Conservation (phyloP, 2,888 invertebrate species). For the Cryptosula pallasiana region DNA sequence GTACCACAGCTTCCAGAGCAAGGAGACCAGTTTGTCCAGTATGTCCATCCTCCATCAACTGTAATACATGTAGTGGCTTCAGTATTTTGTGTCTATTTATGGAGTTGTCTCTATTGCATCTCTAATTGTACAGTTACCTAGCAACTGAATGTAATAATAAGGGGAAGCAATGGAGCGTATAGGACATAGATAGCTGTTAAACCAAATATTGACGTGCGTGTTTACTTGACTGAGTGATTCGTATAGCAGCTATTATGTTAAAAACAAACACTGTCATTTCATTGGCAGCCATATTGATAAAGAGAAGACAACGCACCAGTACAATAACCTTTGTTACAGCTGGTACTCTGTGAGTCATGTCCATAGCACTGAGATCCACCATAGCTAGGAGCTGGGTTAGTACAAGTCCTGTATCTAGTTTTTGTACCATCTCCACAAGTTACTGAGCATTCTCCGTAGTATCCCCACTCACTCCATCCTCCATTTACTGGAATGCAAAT, state of each 20-base stretch:
- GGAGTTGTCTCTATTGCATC: constrained; percentile 38
- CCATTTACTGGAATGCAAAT: constrained; percentile 36
- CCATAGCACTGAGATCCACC: constrained; percentile 41
- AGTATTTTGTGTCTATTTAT: constrained; percentile 34
- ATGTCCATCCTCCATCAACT: constrained; percentile 46
- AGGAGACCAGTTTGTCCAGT: constrained; percentile 39
- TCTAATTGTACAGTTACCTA: constrained; percentile 46
- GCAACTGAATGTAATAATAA: no score
- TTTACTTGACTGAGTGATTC: no score
- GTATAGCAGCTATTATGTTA: no score
- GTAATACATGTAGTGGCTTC: constrained; percentile 23
- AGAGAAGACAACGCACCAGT: no score
- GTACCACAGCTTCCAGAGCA: constrained; percentile 31
- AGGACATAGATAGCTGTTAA: no score
- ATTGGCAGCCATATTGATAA: not conserved
- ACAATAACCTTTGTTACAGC: no score
- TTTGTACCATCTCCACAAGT: not conserved
- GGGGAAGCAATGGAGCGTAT: no score
- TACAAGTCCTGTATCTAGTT: constrained; percentile 2
- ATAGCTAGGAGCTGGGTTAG: constrained; percentile 30
- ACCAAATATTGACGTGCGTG: no score
- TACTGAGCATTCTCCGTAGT: constrained; percentile 32
- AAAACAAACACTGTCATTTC: no score
- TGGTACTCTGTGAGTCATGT: not conserved
- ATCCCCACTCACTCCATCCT: constrained; percentile 44